Evolutionary conservation across 2,113 vertebrate genomes (phyloP), one percentile per base, ranked within the genome.

Genomic region (Alaudala cheleensis): DNA sequence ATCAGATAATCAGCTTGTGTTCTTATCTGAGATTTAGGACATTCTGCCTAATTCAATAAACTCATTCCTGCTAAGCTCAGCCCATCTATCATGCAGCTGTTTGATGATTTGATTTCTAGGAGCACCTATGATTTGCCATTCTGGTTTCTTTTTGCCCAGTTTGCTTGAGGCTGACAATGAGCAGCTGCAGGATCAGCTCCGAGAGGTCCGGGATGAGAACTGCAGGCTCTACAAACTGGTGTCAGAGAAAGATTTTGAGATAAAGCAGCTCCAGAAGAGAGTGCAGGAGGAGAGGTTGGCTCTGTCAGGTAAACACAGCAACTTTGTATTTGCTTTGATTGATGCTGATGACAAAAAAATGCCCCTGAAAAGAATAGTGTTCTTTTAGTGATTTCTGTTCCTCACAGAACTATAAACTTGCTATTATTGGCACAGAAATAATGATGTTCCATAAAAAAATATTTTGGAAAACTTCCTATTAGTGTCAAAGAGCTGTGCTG

Each of bases 191-290:
- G 96, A 98, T 20, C 97, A 98, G 78, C 88, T 99, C 81, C 97
- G 98, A 77, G 98, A 98, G 93, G 88, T 98, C 1, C 95, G 89
- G 28, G 99, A 99, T 82, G 99, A 99, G 97, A 99, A 99, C 14
- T 98, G 98, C 64, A 97, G 99, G 3, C 95, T 99, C 14, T 97
- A 98, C 92, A 99, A 99, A 95, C 98, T 99, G 17, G 71, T 99
- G 60, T 96, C 96, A 34, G 99, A 99, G 81, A 99, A 98, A 82
- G 98, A 99, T 53, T 99, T 99, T 95, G 99, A 99, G 94, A 98
- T 99, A 71, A 98, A 98, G 62, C 98, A 98, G 82, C 97, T 99
- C 77, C 98, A 98, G 86, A 99, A 96, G 94, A 99, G 98, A 92
- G 95, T 98, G 11, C 98, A 99, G 42, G 98, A 99, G 53, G 98